Percentiles rank a stretch among this genome's conserved stretches.
Evolutionary conservation across 2,113 vertebrate genomes (phyloP).

Genomic region (Hypanus sabinus): DNA sequence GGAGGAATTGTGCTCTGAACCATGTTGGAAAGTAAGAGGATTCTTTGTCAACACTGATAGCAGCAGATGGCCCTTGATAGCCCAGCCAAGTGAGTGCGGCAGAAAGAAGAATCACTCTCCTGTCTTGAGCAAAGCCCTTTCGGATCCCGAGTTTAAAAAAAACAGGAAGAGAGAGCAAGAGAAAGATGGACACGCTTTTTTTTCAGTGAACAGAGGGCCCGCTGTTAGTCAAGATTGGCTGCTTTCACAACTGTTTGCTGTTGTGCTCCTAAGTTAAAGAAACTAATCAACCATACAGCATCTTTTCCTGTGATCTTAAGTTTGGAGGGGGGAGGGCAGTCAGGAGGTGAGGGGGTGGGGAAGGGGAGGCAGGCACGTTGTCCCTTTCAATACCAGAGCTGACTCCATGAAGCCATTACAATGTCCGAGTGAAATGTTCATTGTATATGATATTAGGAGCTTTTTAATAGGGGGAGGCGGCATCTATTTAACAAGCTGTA

Average conservation of each 20-base stretch:
- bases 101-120: conserved; percentile 24
- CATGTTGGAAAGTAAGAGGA: conserved; percentile 29
- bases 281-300: conserved; percentile 29
- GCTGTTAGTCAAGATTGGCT: conserved; percentile 31
- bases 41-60: conserved; percentile 32
- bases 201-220: conserved; percentile 14
- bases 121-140: conserved; percentile 36
- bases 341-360: neutral
- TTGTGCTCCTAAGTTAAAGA: conserved; percentile 35
- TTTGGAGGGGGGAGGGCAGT: neutral
- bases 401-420: neutral
- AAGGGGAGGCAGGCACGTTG: neutral
- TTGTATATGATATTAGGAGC: neutral
- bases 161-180: conserved; percentile 32
- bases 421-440: neutral
- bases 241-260: conserved; percentile 36
- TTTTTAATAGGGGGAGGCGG: neutral
- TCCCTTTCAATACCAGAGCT: conserved; percentile 23
- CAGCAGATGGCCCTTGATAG: conserved; percentile 31
- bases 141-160: conserved; percentile 32
- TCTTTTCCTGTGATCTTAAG: conserved; percentile 31
- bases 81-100: conserved; percentile 17
- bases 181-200: conserved; percentile 13
- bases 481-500: conserved; percentile 10
- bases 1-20: neutral